These are phyloP conservation scores for Manis javanica DNA, from an alignment of 2,797 vertebrate genomes.

Conservation along the genomic window DNA sequence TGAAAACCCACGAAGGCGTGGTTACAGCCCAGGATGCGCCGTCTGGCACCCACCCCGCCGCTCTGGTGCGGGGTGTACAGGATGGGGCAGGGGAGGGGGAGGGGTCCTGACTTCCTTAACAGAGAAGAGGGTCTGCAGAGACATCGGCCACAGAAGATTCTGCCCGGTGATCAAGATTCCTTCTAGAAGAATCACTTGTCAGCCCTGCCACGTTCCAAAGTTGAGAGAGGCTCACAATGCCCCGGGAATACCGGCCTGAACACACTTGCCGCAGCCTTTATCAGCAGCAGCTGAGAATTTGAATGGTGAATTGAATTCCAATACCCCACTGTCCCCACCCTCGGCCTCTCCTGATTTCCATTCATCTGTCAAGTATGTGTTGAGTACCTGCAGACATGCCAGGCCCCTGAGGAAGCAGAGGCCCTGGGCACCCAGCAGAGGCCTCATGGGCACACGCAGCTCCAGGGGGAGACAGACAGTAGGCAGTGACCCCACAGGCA, in stretches of 20 bases:
- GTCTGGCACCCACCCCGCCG: background rate
- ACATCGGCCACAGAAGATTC: background rate
- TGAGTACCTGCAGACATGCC: background rate
- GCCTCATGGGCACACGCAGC: too few relatives aligned
- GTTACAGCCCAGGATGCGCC: too few relatives aligned
- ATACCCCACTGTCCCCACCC: background rate
- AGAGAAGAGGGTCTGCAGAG: background rate
- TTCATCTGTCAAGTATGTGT: background rate
- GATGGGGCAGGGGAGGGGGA: too few relatives aligned
- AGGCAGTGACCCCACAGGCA: background rate
- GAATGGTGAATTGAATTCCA: background rate
- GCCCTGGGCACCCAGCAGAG: background rate
- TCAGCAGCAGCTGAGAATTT: background rate
- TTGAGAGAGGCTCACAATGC: background rate
- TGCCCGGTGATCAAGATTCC: background rate
- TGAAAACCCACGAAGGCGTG: accelerated
- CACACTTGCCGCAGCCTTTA: background rate
- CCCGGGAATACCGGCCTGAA: background rate
- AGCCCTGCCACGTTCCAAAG: background rate
- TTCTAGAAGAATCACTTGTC: background rate
- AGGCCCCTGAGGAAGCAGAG: background rate
- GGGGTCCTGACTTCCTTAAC: background rate
- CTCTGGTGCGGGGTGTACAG: background rate
- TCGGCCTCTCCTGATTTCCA: background rate
- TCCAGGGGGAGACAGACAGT: background rate